Percentiles rank a stretch among this genome's conserved stretches.
Evolutionary conservation across 2,113 vertebrate species (phyloP).

Genomic region (Butorides virescens): DNA sequence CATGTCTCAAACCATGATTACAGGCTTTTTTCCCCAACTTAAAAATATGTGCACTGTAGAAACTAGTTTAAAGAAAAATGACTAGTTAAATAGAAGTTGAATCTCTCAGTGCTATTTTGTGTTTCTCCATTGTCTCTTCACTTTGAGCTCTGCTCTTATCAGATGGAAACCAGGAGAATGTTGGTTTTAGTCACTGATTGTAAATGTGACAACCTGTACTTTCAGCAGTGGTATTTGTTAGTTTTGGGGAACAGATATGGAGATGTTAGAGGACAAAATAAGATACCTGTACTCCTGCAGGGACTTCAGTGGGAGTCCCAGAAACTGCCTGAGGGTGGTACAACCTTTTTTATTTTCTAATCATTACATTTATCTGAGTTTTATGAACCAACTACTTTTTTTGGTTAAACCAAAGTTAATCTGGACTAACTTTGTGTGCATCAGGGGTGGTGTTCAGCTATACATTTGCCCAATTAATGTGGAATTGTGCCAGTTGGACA

Average conservation of each 20-base stretch:
- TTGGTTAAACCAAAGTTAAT: background rate
- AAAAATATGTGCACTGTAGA: slow-evolving; percentile 2
- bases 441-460: background rate
- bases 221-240: background rate
- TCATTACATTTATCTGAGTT: background rate
- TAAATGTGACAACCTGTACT: slow-evolving; percentile 32
- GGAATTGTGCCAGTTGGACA: background rate
- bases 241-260: background rate
- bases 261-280: background rate
- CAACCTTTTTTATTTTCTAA: background rate
- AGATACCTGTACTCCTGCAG: background rate
- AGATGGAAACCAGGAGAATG: slow-evolving; percentile 30
- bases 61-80: background rate
- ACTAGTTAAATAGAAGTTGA: background rate
- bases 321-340: background rate
- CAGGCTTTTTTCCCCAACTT: background rate
- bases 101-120: background rate
- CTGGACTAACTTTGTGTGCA: background rate
- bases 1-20: background rate
- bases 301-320: background rate
- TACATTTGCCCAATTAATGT: background rate
- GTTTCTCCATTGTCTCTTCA: slow-evolving; percentile 8
- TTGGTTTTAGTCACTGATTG: slow-evolving; percentile 12
- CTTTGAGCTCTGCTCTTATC: background rate
- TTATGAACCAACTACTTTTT: background rate